Percentiles rank a stretch among this genome's conserved stretches.
Evolutionary conservation across 2,113 vertebrate genomes (phyloP).

Genomic region (Psephotus haematonotus): DNA sequence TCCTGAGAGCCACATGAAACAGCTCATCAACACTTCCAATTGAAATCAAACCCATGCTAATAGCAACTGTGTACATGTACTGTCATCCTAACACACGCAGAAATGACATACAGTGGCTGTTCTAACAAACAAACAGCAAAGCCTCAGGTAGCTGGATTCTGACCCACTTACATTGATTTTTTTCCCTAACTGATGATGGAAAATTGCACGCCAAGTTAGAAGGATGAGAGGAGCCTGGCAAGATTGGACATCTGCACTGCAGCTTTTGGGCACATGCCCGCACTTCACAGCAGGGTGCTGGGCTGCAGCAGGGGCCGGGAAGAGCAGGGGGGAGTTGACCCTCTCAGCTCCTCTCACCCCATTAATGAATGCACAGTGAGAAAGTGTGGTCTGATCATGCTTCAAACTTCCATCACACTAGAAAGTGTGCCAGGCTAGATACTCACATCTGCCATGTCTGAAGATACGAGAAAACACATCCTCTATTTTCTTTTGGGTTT

Average conservation of each 20-base stretch:
- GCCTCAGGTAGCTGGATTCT: background rate
- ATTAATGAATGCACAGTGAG: rapidly evolving
- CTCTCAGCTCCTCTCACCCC: background rate
- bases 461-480: background rate
- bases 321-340: background rate
- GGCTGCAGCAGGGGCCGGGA: background rate
- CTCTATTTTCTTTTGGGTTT: background rate
- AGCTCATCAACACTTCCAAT: background rate
- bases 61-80: background rate
- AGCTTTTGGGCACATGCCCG: background rate
- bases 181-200: background rate
- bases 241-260: background rate
- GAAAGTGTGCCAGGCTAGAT: background rate
- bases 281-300: background rate
- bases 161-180: background rate
- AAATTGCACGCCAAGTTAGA: background rate
- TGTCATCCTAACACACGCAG: rapidly evolving
- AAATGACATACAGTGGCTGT: background rate
- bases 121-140: background rate
- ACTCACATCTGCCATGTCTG: background rate
- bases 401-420: background rate
- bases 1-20: background rate
- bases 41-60: background rate
- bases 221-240: background rate
- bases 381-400: background rate